A percentile compares a stretch with the other conserved stretches of the same genome.
Evolutionary conservation across 2,797 vertebrate species (phyloP).

Genomic region (Acrossocheilus wenchowensis): DNA sequence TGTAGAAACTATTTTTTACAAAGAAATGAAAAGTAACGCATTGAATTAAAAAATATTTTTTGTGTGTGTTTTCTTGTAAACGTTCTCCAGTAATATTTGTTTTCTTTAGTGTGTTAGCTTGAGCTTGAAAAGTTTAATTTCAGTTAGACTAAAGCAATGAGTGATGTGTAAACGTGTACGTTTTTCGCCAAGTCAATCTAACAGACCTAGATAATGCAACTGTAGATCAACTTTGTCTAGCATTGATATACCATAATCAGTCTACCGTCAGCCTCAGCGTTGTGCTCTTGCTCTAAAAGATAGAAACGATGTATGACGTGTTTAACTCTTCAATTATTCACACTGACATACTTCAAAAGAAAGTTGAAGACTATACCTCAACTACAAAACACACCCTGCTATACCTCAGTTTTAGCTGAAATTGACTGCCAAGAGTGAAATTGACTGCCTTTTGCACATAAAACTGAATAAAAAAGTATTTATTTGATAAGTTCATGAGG

Average conservation of each 20-base stretch:
- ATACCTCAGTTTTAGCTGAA: not conserved
- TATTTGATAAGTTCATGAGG: not conserved
- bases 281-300: not conserved
- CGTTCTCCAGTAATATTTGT: too few relatives aligned
- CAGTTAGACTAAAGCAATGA: not conserved
- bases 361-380: not conserved
- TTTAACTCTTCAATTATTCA: slow-evolving; percentile 1
- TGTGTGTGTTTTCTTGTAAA: too few relatives aligned
- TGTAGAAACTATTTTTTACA: not conserved
- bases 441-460: not conserved
- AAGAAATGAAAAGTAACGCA: not conserved
- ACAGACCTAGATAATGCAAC: not conserved
- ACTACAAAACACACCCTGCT: not conserved
- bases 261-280: not conserved
- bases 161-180: not conserved
- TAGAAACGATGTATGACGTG: not conserved
- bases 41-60: not conserved
- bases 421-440: not conserved
- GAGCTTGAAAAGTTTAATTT: not conserved
- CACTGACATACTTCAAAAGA: not conserved
- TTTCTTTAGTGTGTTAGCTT: not conserved
- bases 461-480: not conserved
- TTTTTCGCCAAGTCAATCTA: not conserved
- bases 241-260: not conserved
- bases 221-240: not conserved